Base-by-base conservation (phyloP, 2,888 invertebrate genomes). In the Peribatodes rhomboidaria region DNA sequence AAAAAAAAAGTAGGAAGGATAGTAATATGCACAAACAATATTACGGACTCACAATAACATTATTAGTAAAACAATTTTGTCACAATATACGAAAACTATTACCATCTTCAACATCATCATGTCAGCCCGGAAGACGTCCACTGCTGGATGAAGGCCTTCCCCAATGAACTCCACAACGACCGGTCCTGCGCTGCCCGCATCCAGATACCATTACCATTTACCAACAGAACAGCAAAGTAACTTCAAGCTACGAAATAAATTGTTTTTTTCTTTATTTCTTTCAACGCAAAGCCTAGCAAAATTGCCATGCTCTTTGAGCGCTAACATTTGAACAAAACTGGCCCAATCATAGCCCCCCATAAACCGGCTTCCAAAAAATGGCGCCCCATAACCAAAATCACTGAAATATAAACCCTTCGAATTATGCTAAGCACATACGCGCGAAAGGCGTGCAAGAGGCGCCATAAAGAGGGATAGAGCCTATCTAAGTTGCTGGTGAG, bases 401-500 rank as follows among this genome's bases (percentile, higher is more conserved):
- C 49, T 44, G 60, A 58, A 55, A 65, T 54, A 65, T 60, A 65
- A 60, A 60, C 60, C 41, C 33, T 0, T 10, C 31, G 22, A 50
- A 65, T 65, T 65, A 65, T 65, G 65, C 50, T 65, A 65, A 65
- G 60, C 65, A 52, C 59, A 60, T 59, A 60, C 60, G 65, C 60
- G 60, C 39, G 47, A 39, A 33, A 56, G 60, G 59, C 65, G 65
- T 60, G 55, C 54, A 53, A 49, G 63, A 16, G 14, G 52, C 31
- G 33, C 35, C 60, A 52, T 65, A 65, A 65, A 65, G 50, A 53
- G 31, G 44, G 31, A 56, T 60, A 60, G 65, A 50, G 64, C 59
- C 65, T 64, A 56, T 65, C 60, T 64, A 64, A 42, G 41, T 61
- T 65, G 44, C 56, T 20, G 49, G 47, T 41, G 33, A 18, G 37